A percentile compares a stretch with the other conserved stretches of the same genome.
Evolutionary conservation across 2,888 invertebrate genomes (phyloP).

Genomic region (Heliothis peltigera): DNA sequence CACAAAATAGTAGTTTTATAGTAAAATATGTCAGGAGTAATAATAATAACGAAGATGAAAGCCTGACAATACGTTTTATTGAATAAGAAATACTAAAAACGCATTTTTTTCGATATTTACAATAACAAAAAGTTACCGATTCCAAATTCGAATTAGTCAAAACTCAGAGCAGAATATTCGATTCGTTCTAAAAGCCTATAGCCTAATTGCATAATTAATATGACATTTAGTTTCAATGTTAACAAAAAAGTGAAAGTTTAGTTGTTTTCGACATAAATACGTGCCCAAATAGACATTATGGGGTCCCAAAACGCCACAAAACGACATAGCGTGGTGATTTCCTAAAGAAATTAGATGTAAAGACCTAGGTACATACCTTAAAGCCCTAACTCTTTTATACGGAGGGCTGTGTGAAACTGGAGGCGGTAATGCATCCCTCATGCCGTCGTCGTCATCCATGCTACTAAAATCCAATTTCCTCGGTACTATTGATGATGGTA

Average conservation of each 20-base stretch:
- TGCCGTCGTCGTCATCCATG: conserved; percentile 84
- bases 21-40: not conserved
- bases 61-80: not conserved
- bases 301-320: conserved; percentile 6
- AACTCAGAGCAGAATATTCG: conserved; percentile 15
- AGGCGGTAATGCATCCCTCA: conserved; percentile 75
- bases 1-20: no score
- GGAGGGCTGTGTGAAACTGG: conserved; percentile 87
- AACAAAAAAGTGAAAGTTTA: conserved; percentile 46
- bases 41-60: not conserved
- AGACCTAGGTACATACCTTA: conserved; percentile 80
- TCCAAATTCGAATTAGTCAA: not conserved
- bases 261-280: conserved; percentile 23
- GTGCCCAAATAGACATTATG: not conserved
- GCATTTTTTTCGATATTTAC: not conserved
- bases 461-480: conserved; percentile 90
- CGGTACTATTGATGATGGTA: conserved; percentile 88
- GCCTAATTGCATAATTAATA: conserved; percentile 19
- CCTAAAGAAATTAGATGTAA: conserved; percentile 44
- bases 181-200: not conserved
- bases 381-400: conserved; percentile 90
- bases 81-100: conserved; percentile 3
- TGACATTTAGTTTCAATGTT: conserved; percentile 17
- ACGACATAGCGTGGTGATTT: conserved; percentile 70
- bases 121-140: not conserved